phyloP scores from a whole-genome alignment of 2,888 invertebrate species.

The Hesperia comma region DNA sequence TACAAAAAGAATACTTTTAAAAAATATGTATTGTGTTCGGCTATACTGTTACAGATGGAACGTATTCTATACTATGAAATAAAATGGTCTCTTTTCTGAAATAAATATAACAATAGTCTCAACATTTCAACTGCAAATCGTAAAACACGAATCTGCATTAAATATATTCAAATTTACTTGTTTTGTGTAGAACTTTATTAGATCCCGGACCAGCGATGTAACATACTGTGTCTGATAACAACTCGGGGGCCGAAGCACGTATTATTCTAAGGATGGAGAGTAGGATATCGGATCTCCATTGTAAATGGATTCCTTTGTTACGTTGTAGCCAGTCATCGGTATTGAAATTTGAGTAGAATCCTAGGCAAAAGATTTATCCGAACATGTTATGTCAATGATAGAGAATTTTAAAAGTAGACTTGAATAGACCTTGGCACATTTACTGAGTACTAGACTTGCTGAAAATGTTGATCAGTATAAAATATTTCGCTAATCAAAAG shows the following conservation, averaged over 20 bases:
- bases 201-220: background rate
- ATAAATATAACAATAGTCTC: no score
- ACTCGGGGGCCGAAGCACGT: background rate
- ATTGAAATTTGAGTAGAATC: conserved; percentile 11
- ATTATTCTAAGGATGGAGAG: background rate
- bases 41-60: no score
- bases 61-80: no score
- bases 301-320: conserved; percentile 11
- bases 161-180: no score
- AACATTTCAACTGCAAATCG: no score
- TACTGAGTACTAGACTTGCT: background rate
- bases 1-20: no score
- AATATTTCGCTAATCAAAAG: background rate
- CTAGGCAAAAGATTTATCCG: background rate
- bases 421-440: background rate
- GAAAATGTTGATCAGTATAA: background rate
- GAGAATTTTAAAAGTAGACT: no score
- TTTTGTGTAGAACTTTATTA: background rate
- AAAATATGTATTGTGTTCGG: no score
- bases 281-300: conserved; percentile 20
- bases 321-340: conserved; percentile 5
- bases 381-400: background rate
- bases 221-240: conserved; percentile 15
- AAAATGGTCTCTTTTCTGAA: no score
- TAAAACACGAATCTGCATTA: no score